phyloP scores from a whole-genome alignment of 2,113 vertebrate species.

The Sinocyclocheilus anshuiensis region DNA sequence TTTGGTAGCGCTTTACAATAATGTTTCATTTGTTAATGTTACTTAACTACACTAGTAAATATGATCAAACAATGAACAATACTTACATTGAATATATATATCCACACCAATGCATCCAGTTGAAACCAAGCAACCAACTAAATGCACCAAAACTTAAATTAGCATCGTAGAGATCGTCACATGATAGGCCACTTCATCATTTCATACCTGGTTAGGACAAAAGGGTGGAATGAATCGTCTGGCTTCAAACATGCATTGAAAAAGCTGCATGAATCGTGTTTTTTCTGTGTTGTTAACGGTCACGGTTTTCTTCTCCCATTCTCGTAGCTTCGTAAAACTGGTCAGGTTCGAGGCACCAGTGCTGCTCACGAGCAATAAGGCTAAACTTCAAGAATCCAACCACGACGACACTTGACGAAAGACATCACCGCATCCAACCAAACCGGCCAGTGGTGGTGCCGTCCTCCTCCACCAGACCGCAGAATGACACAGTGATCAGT shows the following conservation, averaged over 20 bases:
- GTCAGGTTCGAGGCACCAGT: conserved; percentile 94
- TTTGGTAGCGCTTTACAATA: not conserved
- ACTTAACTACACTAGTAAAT: too few relatives aligned
- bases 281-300: not conserved
- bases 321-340: conserved; percentile 89
- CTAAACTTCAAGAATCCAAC: conserved; percentile 39
- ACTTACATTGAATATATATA: too few relatives aligned
- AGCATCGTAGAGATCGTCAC: not conserved
- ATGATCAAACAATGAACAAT: too few relatives aligned
- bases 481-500: conserved; percentile 33
- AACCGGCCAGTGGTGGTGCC: conserved; percentile 18
- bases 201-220: not conserved
- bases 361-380: conserved; percentile 94
- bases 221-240: not conserved
- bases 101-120: not conserved
- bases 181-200: not conserved
- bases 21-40: not conserved
- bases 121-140: not conserved
- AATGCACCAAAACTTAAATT: not conserved
- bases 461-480: conserved; percentile 32
- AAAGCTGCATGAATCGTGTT: too few relatives aligned
- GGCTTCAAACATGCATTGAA: not conserved
- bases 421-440: not conserved
- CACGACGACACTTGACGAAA: not conserved
- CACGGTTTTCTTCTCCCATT: not conserved